These are phyloP conservation scores for Melanchra persicariae DNA, from an alignment of 2,888 invertebrate species.

Conservation along the genomic window DNA sequence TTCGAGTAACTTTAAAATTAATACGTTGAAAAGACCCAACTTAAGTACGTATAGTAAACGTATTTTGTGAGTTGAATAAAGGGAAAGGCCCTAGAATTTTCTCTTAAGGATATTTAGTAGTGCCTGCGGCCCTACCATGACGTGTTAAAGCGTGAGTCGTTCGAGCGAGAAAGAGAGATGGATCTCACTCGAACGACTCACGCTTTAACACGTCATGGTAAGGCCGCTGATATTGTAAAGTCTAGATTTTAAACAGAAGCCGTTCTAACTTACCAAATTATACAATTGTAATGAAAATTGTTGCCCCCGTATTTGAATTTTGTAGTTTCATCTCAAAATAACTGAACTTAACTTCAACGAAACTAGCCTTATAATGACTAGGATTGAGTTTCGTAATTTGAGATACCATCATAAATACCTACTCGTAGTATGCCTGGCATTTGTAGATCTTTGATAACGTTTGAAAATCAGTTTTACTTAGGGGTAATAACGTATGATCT, in stretches of 20 bases:
- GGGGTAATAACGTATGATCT: too few relatives aligned
- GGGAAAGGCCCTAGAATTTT: background rate
- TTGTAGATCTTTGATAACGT: too few relatives aligned
- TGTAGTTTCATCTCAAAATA: background rate
- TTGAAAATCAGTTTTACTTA: too few relatives aligned
- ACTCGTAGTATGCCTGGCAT: too few relatives aligned
- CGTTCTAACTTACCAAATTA: background rate
- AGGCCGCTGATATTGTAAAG: background rate
- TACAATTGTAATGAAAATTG: background rate
- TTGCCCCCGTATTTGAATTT: background rate
- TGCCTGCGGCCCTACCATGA: too few relatives aligned
- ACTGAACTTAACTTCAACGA: background rate
- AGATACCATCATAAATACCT: background rate
- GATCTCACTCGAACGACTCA: too few relatives aligned
- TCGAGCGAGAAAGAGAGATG: too few relatives aligned
- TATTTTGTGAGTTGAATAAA: background rate
- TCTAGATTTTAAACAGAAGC: background rate
- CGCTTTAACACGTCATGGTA: too few relatives aligned
- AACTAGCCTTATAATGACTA: background rate
- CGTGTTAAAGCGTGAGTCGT: too few relatives aligned
- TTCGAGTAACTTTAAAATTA: slow-evolving; percentile 5
- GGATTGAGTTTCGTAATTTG: background rate
- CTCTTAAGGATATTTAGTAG: background rate
- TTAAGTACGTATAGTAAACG: background rate
- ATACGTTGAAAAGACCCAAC: background rate